Evolutionary conservation across 2,113 vertebrate species (phyloP).

Genomic region (Herpetotheres cachinnans): DNA sequence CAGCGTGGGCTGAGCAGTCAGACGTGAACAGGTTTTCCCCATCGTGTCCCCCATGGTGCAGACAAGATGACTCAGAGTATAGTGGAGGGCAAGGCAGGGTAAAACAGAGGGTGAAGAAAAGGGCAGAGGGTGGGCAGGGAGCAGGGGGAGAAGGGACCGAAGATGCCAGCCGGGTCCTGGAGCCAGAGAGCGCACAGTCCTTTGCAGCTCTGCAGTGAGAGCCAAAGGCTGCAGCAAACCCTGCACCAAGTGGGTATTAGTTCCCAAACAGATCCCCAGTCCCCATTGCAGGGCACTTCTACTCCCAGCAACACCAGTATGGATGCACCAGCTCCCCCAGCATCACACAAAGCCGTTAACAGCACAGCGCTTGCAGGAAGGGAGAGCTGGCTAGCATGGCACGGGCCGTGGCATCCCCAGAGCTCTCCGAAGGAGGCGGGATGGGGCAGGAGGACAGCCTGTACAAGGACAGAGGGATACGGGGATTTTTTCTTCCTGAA

Average conservation of each 20-base stretch:
- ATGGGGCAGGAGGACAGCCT: not conserved
- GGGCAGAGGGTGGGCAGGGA: not conserved
- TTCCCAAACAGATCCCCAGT: accelerated
- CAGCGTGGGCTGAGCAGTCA: not conserved
- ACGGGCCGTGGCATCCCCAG: accelerated
- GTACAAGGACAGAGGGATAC: not conserved
- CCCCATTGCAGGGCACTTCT: not conserved
- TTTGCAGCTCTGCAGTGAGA: not conserved
- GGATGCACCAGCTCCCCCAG: not conserved
- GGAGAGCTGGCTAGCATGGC: not conserved
- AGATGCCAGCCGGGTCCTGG: not conserved
- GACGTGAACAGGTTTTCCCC: not conserved
- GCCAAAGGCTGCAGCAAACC: not conserved
- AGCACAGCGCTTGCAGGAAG: not conserved
- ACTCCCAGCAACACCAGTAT: not conserved
- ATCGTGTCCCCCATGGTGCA: not conserved
- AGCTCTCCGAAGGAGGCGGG: not conserved
- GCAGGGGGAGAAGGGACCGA: accelerated
- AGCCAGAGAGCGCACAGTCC: accelerated
- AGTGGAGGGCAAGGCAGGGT: not conserved
- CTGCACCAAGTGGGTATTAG: not conserved
- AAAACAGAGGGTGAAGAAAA: not conserved
- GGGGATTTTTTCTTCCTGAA: not conserved
- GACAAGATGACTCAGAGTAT: not conserved
- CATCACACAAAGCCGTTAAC: too few relatives aligned